A percentile compares a stretch with the other conserved stretches of the same genome.
phyloP scores from a whole-genome alignment of 2,888 invertebrate genomes.

The Allophyes oxyacanthae region DNA sequence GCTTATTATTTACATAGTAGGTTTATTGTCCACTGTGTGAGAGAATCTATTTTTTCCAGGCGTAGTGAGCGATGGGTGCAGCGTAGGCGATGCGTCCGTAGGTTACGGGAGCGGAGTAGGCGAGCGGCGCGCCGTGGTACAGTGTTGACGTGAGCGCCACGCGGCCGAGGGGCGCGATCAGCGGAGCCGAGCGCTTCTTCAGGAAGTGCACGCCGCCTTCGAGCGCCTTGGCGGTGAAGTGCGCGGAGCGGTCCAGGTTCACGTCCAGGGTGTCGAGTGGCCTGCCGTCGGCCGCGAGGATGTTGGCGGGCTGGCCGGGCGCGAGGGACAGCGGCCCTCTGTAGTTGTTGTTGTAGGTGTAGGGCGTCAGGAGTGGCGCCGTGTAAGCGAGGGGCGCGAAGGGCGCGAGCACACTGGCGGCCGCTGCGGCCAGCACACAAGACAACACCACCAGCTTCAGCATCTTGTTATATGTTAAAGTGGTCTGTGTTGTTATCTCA shows the following conservation, averaged over 20 bases:
- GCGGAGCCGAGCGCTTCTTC: conserved; percentile 74
- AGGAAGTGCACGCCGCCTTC: conserved; percentile 61
- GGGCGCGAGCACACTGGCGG: conserved; percentile 70
- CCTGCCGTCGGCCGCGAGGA: conserved; percentile 79
- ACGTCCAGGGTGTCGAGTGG: conserved; percentile 83
- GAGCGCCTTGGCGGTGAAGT: conserved; percentile 74
- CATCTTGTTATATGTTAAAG: conserved; percentile 71
- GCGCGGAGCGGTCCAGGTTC: conserved; percentile 80
- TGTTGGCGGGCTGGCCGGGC: conserved; percentile 82
- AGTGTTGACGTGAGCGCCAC: conserved; percentile 34
- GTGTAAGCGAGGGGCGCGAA: conserved; percentile 62
- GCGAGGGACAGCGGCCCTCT: conserved; percentile 80
- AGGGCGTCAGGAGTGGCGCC: conserved; percentile 61
- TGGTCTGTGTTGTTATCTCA: conserved; percentile 81
- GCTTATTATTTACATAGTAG: conserved; percentile 2
- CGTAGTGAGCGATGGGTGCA: conserved; percentile 38
- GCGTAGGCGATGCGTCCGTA: conserved; percentile 26
- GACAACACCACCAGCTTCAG: conserved; percentile 90
- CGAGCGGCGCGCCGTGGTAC: conserved; percentile 33
- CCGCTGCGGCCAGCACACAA: conserved; percentile 89
- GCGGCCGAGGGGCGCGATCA: conserved; percentile 43
- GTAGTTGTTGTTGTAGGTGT: conserved; percentile 78
- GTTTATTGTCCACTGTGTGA: no score
- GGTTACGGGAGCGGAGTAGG: conserved; percentile 29
- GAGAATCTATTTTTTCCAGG: conserved; percentile 27